These are phyloP conservation scores for Scelioninae gen. 1 DNA, from an alignment of 2,888 invertebrate species.

Conservation along the genomic window DNA sequence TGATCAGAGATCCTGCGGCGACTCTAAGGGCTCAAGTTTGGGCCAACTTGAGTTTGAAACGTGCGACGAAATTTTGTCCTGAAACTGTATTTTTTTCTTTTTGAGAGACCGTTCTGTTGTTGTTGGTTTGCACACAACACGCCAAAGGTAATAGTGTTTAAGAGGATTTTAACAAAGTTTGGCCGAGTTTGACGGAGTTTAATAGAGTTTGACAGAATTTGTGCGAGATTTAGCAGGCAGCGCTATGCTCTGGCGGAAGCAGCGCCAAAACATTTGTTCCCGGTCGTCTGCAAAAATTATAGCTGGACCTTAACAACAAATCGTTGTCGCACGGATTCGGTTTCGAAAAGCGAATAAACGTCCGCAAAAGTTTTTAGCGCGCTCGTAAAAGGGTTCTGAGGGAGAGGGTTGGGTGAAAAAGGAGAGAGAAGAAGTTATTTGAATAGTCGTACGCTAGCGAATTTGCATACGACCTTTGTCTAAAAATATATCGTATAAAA, in stretches of 20 bases:
- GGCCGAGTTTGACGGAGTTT: constrained; percentile 55
- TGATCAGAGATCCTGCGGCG: neutral
- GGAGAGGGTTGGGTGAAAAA: no score
- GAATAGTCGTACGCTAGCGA: constrained; percentile 46
- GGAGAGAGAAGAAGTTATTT: no score
- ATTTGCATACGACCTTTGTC: constrained; percentile 67
- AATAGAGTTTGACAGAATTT: constrained; percentile 56
- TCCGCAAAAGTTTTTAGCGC: constrained; percentile 26
- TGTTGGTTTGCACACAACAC: constrained; percentile 21
- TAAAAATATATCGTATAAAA: constrained; percentile 64
- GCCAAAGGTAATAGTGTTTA: constrained; percentile 44
- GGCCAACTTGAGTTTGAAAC: neutral
- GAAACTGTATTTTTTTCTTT: constrained; percentile 4
- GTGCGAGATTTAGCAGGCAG: constrained; percentile 20
- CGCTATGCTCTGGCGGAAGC: no score
- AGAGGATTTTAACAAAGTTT: constrained; percentile 57
- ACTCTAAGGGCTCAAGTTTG: neutral
- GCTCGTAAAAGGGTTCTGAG: constrained; percentile 31
- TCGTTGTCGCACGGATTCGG: constrained; percentile 9
- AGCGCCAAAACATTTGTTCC: constrained; percentile 25
- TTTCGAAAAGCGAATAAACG: constrained; percentile 34
- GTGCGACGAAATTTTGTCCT: constrained; percentile 11
- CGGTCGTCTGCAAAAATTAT: neutral
- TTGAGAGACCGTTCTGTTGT: constrained; percentile 6
- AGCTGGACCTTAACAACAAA: neutral